Base-by-base conservation (phyloP, 2,888 invertebrate genomes). In the Diarsia rubi region DNA sequence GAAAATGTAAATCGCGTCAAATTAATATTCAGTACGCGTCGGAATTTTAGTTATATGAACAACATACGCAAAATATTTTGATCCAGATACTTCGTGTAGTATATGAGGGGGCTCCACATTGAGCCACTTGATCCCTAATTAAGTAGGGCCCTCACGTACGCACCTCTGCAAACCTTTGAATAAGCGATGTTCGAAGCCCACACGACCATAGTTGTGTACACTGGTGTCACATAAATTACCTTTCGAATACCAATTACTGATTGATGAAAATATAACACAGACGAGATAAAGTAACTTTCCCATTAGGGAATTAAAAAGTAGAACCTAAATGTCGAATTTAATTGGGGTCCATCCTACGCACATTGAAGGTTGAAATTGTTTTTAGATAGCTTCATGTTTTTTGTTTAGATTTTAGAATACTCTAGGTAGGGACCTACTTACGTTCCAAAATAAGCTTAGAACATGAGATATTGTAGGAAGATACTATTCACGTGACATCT, bases 91-190 rank as follows among this genome's bases (percentile, higher is more conserved):
- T 65, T 21, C 3, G 47, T 64, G 74, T 66, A 69, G 73, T 84
- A 76, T 60, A 72, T 45, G 60, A 63, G 64, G 37, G 54, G 16
- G 85, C 78, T 82, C 82, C 69, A 81, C 88, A 85, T 89, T 83
- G 84, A 89, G 86, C 88, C 86, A 85, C 88, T 89, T 90, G 88
- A 92, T 92, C 92, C 92, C 90, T 92, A 92, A 94, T 94, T 93
- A 93, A 88, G 85, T 85, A 86, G 88, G 84, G 81, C 86, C 87
- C 91, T 92, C 94, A 94, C 94, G 94, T 93, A 88, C 90, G 86
- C 86, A 88, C 89, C 90, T 90, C 88, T 85, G 81, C 89, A 88
- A 93, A 92, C 90, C 90, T 93, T 93, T 91, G 90, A 90, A 91
- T 90, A 90, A 89, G 90, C 88, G 85, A 89, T 89, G 77, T 81